A percentile compares a stretch with the other conserved stretches of the same genome.
Conservation (phyloP, 2,888 invertebrate species). For the Neoitamus cyanurus region DNA sequence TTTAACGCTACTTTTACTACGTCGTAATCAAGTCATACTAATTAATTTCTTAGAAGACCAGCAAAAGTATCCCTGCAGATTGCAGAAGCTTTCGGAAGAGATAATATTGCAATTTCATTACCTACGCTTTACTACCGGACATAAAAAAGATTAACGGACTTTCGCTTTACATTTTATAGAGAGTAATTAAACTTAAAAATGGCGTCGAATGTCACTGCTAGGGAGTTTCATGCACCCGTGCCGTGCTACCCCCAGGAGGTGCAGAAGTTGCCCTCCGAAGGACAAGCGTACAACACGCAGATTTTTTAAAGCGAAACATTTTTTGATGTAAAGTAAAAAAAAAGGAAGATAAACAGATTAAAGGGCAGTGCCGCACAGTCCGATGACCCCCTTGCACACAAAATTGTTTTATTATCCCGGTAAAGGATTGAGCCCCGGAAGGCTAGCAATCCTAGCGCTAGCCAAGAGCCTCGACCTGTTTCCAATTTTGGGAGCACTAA, state of each 20-base stretch:
- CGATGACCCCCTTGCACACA: background rate
- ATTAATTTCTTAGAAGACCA: slow-evolving; percentile 29
- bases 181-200: slow-evolving; percentile 34
- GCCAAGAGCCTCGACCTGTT: slow-evolving; percentile 41
- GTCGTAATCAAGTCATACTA: slow-evolving; percentile 43
- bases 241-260: background rate
- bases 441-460: background rate
- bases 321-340: background rate
- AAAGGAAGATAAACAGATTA: background rate
- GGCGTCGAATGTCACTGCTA: slow-evolving; percentile 30
- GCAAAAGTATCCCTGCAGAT: slow-evolving; percentile 21
- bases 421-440: slow-evolving; percentile 21
- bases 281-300: background rate
- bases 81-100: slow-evolving; percentile 4
- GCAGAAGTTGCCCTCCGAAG: background rate
- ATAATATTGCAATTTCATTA: slow-evolving; percentile 39
- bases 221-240: background rate
- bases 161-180: slow-evolving; percentile 33
- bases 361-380: background rate
- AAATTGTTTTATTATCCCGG: slow-evolving; percentile 12
- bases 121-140: slow-evolving; percentile 29
- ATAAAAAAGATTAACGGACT: slow-evolving; percentile 37
- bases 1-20: slow-evolving; percentile 23
- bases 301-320: background rate
- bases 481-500: slow-evolving; percentile 53